phyloP scores from a whole-genome alignment of 2,797 vertebrate genomes.

The Spatula versicolor region DNA sequence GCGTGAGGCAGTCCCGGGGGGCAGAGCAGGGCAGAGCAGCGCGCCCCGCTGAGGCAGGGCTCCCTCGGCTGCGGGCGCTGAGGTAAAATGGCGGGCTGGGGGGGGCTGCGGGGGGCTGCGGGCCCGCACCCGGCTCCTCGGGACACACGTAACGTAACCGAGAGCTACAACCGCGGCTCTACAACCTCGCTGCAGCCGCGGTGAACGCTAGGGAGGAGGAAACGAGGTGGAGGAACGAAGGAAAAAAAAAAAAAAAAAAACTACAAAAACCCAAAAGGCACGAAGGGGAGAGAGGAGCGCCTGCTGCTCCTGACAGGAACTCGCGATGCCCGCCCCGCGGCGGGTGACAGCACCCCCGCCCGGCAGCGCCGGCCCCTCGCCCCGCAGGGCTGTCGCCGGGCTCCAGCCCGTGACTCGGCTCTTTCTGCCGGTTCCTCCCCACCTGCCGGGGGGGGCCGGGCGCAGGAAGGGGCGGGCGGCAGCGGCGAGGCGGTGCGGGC shows the following conservation, averaged over 20 bases:
- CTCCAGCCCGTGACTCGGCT: background rate
- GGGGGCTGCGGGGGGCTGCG: accelerated
- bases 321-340: accelerated
- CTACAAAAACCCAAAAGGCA: background rate
- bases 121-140: background rate
- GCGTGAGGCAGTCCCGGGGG: background rate
- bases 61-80: accelerated
- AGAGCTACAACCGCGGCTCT: background rate
- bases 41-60: accelerated
- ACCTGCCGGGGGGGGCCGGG: conserved; percentile 44
- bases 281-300: accelerated
- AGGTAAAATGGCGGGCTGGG: conserved; percentile 22
- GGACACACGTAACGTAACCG: accelerated
- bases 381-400: accelerated
- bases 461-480: conserved; percentile 59
- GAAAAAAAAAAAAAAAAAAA: background rate
- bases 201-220: accelerated
- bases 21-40: accelerated
- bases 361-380: accelerated
- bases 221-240: accelerated
- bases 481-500: background rate
- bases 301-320: accelerated
- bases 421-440: background rate
- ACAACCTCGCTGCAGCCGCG: accelerated
- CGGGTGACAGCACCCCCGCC: accelerated